These are phyloP conservation scores for Cirrhinus molitorella DNA, from an alignment of 2,797 vertebrate species.

Conservation along the genomic window DNA sequence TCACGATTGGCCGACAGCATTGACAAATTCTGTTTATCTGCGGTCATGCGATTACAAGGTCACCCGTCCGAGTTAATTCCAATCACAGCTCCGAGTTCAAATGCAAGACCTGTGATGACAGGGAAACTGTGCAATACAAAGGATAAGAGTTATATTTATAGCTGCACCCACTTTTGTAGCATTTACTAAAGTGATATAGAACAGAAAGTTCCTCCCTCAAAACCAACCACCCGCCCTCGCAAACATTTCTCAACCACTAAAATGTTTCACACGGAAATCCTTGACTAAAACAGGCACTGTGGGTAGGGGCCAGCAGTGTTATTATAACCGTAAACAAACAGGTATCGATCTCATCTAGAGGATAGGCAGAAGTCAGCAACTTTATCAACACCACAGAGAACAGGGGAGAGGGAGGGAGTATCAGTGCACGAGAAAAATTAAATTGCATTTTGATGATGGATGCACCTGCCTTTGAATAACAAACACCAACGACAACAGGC, in stretches of 20 bases:
- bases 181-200: not conserved
- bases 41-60: conserved; percentile 38
- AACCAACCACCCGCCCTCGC: not conserved
- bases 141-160: not conserved
- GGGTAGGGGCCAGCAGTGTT: conserved; percentile 63
- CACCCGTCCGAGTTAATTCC: not conserved
- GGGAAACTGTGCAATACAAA: not conserved
- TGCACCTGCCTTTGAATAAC: conserved; percentile 79
- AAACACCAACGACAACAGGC: conserved; percentile 70
- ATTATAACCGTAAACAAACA: conserved; percentile 78
- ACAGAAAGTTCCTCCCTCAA: not conserved
- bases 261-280: conserved; percentile 70
- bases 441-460: conserved; percentile 80
- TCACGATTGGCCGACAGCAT: conserved; percentile 33
- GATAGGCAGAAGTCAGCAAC: conserved; percentile 82
- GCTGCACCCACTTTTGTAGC: not conserved
- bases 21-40: conserved; percentile 29
- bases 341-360: conserved; percentile 78
- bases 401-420: conserved; percentile 67
- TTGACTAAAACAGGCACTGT: conserved; percentile 70
- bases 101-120: conserved; percentile 2
- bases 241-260: conserved; percentile 48
- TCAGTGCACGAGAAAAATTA: conserved; percentile 75
- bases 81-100: conserved; percentile 10
- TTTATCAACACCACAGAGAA: conserved; percentile 78